Percentiles rank a stretch among this genome's conserved stretches.
Evolutionary conservation across 2,113 vertebrate species (phyloP).

Genomic region (Phycodurus eques): DNA sequence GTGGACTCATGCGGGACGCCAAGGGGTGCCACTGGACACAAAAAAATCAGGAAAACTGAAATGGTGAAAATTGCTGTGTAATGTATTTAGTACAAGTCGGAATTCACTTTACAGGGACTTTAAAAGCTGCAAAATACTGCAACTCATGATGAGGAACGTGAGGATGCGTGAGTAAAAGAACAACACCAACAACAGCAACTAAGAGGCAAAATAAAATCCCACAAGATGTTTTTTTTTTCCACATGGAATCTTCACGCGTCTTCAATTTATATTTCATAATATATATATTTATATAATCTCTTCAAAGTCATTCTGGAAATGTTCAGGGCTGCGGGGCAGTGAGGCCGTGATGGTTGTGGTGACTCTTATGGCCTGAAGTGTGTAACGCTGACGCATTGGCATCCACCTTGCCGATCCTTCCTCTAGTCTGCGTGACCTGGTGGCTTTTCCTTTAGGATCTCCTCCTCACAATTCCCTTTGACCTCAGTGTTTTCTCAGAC

Average conservation of each 20-base stretch:
- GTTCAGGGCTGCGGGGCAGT: conserved; percentile 57
- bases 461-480: conserved; percentile 66
- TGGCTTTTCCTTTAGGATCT: conserved; percentile 47
- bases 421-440: conserved; percentile 43
- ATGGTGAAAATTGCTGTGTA: background rate
- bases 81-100: background rate
- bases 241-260: conserved; percentile 75
- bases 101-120: background rate
- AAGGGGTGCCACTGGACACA: background rate
- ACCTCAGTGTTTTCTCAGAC: conserved; percentile 86
- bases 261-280: conserved; percentile 78
- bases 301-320: conserved; percentile 76
- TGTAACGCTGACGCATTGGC: conserved; percentile 40
- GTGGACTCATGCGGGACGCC: background rate
- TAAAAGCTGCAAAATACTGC: conserved; percentile 62
- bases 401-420: conserved; percentile 55
- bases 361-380: conserved; percentile 42
- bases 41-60: background rate
- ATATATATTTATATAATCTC: conserved; percentile 82
- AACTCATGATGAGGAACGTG: conserved; percentile 65
- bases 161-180: conserved; percentile 71
- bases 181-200: conserved; percentile 67
- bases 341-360: conserved; percentile 50
- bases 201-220: conserved; percentile 64
- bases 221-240: conserved; percentile 65